Percentiles rank a stretch among this genome's conserved stretches.
These are phyloP conservation scores for Zoanthus sociatus DNA, from an alignment of 92 coral and sea anemone species.

Conservation along the genomic window DNA sequence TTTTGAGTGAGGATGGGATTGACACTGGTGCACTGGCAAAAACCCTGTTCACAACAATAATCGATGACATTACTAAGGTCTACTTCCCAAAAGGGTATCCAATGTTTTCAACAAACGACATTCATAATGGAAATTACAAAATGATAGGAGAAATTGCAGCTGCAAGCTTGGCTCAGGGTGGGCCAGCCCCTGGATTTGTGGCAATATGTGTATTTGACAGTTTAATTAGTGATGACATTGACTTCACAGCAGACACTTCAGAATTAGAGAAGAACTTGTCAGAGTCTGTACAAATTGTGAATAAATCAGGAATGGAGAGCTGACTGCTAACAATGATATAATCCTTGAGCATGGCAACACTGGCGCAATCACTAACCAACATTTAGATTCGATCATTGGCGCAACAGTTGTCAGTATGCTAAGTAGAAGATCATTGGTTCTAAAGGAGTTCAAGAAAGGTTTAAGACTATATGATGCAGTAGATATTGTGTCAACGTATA, in stretches of 20 bases:
- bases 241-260: constrained; percentile 16
- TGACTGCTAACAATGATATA: constrained; percentile 9
- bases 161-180: constrained; percentile 11
- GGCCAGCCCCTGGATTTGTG: constrained; percentile 8
- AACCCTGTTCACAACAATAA: not conserved
- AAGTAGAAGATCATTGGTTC: constrained; percentile 37
- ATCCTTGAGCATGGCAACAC: constrained; percentile 28
- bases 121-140: not conserved
- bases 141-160: constrained; percentile 7
- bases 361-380: constrained; percentile 17
- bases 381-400: constrained; percentile 2
- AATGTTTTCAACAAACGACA: no score
- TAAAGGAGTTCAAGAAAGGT: constrained; percentile 37
- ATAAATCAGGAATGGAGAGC: constrained; percentile 12
- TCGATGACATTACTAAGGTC: not conserved
- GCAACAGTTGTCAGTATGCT: constrained; percentile 40
- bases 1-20: not conserved
- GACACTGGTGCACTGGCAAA: constrained; percentile 2
- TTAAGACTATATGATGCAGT: constrained; percentile 36
- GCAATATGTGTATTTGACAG: constrained; percentile 15
- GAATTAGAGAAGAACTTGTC: constrained; percentile 22
- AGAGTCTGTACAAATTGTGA: constrained; percentile 20
- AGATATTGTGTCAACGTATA: constrained; percentile 16
- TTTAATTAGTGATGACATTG: not conserved
- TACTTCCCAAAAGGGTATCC: not conserved